These are phyloP conservation scores for Nomada lathburiana DNA, from an alignment of 2,888 invertebrate species.

Conservation along the genomic window DNA sequence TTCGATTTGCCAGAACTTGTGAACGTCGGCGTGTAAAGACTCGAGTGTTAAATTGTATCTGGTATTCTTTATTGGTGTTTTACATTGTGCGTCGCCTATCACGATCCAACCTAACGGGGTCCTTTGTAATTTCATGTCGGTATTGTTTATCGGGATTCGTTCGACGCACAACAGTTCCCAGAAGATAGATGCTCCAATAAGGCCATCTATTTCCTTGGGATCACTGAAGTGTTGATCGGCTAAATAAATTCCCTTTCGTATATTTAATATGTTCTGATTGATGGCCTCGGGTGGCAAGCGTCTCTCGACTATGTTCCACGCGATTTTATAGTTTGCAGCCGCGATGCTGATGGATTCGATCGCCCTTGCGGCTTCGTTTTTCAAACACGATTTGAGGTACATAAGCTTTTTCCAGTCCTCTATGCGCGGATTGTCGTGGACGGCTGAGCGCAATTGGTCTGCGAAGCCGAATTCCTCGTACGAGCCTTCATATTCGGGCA, in stretches of 20 bases:
- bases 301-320: no score
- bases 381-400: constrained; percentile 29
- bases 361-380: constrained; percentile 2
- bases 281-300: background rate
- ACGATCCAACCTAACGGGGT: constrained; percentile 10
- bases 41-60: background rate
- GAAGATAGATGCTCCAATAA: constrained; percentile 10
- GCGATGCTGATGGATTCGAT: constrained; percentile 16
- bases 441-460: background rate
- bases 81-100: background rate
- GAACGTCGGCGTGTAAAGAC: background rate
- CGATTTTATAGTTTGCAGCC: constrained; percentile 13
- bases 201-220: background rate
- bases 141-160: background rate
- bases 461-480: constrained; percentile 12
- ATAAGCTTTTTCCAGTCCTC: constrained; percentile 6
- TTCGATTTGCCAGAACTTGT: constrained; percentile 18
- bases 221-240: constrained; percentile 8
- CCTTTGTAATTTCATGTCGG: background rate
- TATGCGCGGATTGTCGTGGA: background rate
- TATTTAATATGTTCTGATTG: background rate
- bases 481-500: background rate
- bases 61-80: background rate
- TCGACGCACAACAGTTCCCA: background rate
- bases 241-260: background rate